Base-by-base conservation (phyloP, 2,888 invertebrate genomes). In the Drosophila crucigera region DNA sequence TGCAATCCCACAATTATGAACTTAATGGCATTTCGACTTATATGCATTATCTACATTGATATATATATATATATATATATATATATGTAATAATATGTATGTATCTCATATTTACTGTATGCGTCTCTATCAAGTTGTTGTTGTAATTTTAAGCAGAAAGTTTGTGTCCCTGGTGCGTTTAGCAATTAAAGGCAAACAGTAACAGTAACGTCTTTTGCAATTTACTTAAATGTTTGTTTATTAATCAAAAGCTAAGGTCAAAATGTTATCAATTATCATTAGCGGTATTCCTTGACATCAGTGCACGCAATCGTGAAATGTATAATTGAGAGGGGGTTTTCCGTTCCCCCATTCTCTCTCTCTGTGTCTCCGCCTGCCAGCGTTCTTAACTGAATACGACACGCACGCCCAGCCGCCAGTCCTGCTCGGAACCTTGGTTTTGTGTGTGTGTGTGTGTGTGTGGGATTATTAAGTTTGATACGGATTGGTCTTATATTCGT, bases 341-440 rank as follows among this genome's bases (percentile, higher is more conserved):
- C 10, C 11, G 41, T 19, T 54, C 53, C 39, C 33, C 35, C 1
- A 11, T 4, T 4, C n/a, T n/a, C 28, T 31, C 25, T 6, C 16
- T 16, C 14, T 39, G 35, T 55, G 11, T 14, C 35, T 35, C 14
- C 4, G 35, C 14, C 4, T 2, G 14, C 5, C 19, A 39, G 37
- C 5, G 11, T 19, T 22, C 58, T 64, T 50, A 90, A 69, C 70
- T 86, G 77, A 91, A 91, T 5, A 83, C 74, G 55, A 91, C 78
- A 76, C 82, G 91, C 66, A 91, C 60, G 31, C 91, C 91, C 70
- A 91, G 56, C 35, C 91, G 91, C 91, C 91, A 91, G 80, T 91
- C 91, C 76, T 82, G 81, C 28, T 77, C 70, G 28, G 86, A 53
- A 88, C 89, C 91, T 91, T 84, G 22, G 35, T 10, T n/a, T 50